Evolutionary conservation across 2,888 invertebrate genomes (phyloP).

Genomic region (Coenonympha arcania): DNA sequence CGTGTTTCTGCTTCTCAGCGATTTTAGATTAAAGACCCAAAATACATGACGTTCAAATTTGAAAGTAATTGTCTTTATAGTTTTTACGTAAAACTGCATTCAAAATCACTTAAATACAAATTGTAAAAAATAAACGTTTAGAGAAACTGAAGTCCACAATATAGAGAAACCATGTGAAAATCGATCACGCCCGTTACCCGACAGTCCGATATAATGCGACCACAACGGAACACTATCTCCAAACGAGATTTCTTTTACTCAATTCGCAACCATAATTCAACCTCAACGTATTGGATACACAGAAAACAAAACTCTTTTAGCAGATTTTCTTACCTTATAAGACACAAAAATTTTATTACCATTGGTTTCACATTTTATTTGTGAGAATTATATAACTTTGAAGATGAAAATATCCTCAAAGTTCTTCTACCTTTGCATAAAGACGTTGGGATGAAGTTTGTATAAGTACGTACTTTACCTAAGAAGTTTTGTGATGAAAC

Average conservation of each 20-base stretch:
- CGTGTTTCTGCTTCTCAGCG: too few species aligned
- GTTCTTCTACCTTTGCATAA: not conserved
- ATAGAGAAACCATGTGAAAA: conserved; percentile 11
- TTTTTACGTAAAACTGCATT: too few species aligned
- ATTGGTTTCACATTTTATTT: too few species aligned
- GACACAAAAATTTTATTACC: too few species aligned
- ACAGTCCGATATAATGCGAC: conserved; percentile 18
- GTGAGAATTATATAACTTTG: not conserved
- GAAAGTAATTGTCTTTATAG: too few species aligned
- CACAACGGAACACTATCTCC: conserved; percentile 22
- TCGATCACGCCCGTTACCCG: conserved; percentile 22
- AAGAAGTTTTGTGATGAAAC: not conserved
- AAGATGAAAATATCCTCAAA: not conserved
- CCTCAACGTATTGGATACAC: conserved; percentile 18
- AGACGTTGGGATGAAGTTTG: not conserved
- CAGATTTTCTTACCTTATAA: not conserved
- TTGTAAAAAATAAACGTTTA: not conserved
- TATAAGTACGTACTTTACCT: not conserved
- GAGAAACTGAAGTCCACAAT: not conserved
- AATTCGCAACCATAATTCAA: conserved; percentile 23
- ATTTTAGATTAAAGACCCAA: too few species aligned
- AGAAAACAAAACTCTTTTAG: not conserved
- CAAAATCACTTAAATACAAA: not conserved
- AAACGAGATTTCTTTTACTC: conserved; percentile 22
- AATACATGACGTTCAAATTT: too few species aligned